Evolutionary conservation across 2,113 vertebrate species (phyloP).

Genomic region (Alethe castanea): DNA sequence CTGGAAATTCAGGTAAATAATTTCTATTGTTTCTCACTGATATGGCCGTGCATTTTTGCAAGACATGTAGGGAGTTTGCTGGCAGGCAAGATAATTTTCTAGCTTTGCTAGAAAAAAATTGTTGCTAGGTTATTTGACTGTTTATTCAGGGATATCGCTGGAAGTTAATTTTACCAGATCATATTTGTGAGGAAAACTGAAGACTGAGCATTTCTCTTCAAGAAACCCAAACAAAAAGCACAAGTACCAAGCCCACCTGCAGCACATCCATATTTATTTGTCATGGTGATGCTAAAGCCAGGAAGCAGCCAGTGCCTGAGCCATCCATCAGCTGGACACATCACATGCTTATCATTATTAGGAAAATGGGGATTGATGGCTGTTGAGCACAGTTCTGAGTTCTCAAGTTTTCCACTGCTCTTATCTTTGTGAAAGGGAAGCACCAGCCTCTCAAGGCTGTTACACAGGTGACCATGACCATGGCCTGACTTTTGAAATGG

Average conservation of each 20-base stretch:
- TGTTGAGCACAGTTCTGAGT: not conserved
- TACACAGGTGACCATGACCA: not conserved
- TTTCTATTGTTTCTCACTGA: not conserved
- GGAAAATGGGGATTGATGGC: not conserved
- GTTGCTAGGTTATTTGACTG: not conserved
- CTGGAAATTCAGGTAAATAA: not conserved
- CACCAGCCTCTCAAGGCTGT: not conserved
- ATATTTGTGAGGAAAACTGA: not conserved
- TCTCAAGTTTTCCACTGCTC: not conserved
- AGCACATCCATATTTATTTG: constrained; percentile 22
- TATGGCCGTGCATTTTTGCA: not conserved
- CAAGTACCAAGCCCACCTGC: not conserved
- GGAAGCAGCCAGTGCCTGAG: constrained; percentile 5
- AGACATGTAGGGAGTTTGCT: not conserved
- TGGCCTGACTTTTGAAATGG: not conserved
- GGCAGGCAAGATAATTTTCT: not conserved
- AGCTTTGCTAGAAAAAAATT: not conserved
- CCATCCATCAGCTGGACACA: constrained; percentile 1
- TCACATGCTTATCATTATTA: not conserved
- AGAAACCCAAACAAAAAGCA: not conserved
- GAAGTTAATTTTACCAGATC: not conserved
- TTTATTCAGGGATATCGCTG: not conserved
- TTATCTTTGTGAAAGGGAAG: not conserved
- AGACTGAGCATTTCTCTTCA: not conserved
- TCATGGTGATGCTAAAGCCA: not conserved